Evolutionary conservation across 2,797 vertebrate species (phyloP), one percentile per base, ranked within the genome.

Genomic region (Pogonophryne albipinna): DNA sequence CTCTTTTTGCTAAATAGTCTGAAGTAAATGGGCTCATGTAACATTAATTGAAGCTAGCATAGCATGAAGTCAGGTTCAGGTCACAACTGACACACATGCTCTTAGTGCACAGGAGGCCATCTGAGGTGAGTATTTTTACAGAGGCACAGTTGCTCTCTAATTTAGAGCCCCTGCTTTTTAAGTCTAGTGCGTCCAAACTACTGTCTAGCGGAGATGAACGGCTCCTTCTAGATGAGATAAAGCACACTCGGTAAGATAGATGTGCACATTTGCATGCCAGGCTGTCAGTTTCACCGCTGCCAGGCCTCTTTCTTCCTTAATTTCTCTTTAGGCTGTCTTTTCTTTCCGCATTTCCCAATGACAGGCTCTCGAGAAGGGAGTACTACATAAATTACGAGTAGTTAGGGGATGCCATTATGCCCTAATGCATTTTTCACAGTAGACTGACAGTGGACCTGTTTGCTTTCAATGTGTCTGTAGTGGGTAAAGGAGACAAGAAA

Each of bases 191-290:
- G 8, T 87, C 84, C 85, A 89, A 93, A 90, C 17, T 53, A 57
- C 83, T 83, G 86, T 92, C 90, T 76, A 17, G 62, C 79, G 66
- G 78, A 92, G 89, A 93, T 91, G 76, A 87, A 92, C 82, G 71
- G 87, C 90, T 86, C 80, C 80, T 76, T 76, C 82, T 71, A 74
- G 88, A 91, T 82, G 88, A 91, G 86, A 91, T 92, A 88, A 89
- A 86, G 82, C 84, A 77, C 91, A 85, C 76, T 89, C 84, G 73
- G 59, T 66, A 88, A 92, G 92, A 94, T 88, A 72, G 88, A 94
- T 92, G 88, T 68, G 34, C 77, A 87, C 82, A 92, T 92, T 92
- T 92, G 85, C 89, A 88, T 92, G 78, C 78, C 60, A 58, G 75
- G 74, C 83, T 87, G 80, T 90, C 89, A 85, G 52, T 82, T 82